Base-by-base conservation (phyloP, 2,113 vertebrate genomes). In the Thunnus maccoyii region DNA sequence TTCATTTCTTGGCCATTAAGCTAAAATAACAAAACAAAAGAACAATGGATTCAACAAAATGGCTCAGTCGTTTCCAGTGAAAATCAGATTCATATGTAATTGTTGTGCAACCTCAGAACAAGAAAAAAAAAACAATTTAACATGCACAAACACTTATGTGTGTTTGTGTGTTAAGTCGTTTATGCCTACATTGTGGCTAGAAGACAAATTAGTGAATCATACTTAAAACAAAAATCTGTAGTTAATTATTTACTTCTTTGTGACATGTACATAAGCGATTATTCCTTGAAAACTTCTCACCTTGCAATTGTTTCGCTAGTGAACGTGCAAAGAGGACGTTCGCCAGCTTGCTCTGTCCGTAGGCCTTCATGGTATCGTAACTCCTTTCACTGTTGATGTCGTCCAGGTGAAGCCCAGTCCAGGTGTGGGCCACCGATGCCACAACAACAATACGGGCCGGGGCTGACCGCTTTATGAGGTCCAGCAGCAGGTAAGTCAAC, bases 271-370 rank as follows among this genome's bases (percentile, higher is more conserved):
- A 17, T 54, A 7, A 20, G 32, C 5, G 44, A 12, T 36, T 1
- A 1, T 56, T 44, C 36, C 14, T n/a, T 56, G 5, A 70, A 55
- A 76, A 32, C 41, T 1, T 1, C 89, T 91, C 85, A 94, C 95
- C 95, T 84, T 92, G 62, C 51, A 96, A 88, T 63, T 79, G 88
- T 60, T 89, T 90, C 47, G 94, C 92, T 0, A 96, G 86, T 0
- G 92, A 92, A 20, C 90, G 86, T n/a, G 91, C 94, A 64, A 90
- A 95, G 20, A 96, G 82, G 76, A 96, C 91, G 9, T 96, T 96
- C 1, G 95, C 95, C 72, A 96, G 92, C 76, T 96, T 96, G 95
- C 95, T 96, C 89, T 96, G 95, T 14, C 94, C 94, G 1, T 96
- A 96, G 9, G 95, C 95, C 86, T 94, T 95, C 78, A 93, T 87